Evolutionary conservation across 2,113 vertebrate species (phyloP).

Genomic region (Cygnus buccinator): DNA sequence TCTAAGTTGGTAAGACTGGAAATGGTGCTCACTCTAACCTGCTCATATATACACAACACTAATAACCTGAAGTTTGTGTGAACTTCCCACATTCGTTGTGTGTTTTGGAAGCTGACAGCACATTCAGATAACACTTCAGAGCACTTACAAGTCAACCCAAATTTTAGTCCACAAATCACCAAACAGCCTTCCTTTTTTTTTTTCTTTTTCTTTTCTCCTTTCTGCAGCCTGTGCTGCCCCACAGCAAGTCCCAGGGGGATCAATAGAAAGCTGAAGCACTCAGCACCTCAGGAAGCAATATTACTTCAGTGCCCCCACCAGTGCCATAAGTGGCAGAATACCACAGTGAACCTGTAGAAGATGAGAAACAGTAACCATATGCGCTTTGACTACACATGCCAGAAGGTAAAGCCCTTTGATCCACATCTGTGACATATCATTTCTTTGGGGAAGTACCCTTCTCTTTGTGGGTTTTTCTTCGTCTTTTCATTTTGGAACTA

Average conservation of each 20-base stretch:
- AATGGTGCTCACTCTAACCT: not conserved
- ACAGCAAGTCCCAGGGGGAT: no score
- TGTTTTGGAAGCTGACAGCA: not conserved
- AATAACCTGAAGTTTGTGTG: not conserved
- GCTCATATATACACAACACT: not conserved
- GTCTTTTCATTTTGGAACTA: constrained; percentile 79
- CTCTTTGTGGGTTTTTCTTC: constrained; percentile 83
- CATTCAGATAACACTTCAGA: not conserved
- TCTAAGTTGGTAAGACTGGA: no score
- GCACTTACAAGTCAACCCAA: not conserved
- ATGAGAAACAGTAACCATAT: constrained; percentile 91
- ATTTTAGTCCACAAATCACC: not conserved
- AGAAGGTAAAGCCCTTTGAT: constrained; percentile 77
- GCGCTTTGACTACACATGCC: constrained; percentile 70
- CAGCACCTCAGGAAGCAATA: no score
- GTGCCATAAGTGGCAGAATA: constrained; percentile 88
- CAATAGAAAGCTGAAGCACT: no score
- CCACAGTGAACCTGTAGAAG: constrained; percentile 95
- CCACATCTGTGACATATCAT: constrained; percentile 79
- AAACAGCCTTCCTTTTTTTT: not conserved
- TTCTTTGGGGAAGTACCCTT: constrained; percentile 80
- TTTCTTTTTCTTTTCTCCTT: no score
- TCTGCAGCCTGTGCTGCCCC: no score
- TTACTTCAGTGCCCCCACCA: no score
- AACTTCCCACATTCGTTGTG: rapidly evolving